Base-by-base conservation (phyloP, 2,113 vertebrate genomes). In the Trogon surrucura region DNA sequence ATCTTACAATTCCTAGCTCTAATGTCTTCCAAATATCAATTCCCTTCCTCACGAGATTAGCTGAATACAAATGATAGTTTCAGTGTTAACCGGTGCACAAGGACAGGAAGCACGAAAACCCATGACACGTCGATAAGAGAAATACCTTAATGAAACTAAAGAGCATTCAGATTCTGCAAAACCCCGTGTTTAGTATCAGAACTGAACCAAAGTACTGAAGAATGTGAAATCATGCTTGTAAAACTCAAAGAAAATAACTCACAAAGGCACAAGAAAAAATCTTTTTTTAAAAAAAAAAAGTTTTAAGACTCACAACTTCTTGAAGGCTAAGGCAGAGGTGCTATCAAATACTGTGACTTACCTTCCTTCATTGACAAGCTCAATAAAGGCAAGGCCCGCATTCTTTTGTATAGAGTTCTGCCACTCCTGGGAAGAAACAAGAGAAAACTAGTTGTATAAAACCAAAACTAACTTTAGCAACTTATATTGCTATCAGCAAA, bases 321-420 rank as follows among this genome's bases (percentile, higher is more conserved):
- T 70, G 16, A 89, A 80, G 38, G 16, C 18, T 71, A 66, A 47
- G 10, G 34, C 30, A 79, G 38, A 79, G 36, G 14, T 34, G 14
- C 5, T 62, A 36, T 38, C 56, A 78, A 69, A 80, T 58, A 73
- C 15, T 60, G 9, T 62, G 48, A 93, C 51, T 97, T 98, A 98
- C 98, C 98, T 98, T 97, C 98, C 98, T 97, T 99, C 98, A 62
- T 99, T 99, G 94, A 99, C 98, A 96, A 99, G 96, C 96, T 99
- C 99, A 94, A 99, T 99, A 87, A 99, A 99, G 92, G 99, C 98
- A 56, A 99, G 98, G 45, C 98, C 98, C 36, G 98, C 98, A 66
- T 99, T 99, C 97, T 99, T 99, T 97, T 99, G 99, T 95, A 99
- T 99, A 79, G 99, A 99, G 97, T 99, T 99, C 96, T 99, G 98